Evolutionary conservation across 2,888 invertebrate species (phyloP), one percentile per base, ranked within the genome.

Genomic region (Heliconius sara): DNA sequence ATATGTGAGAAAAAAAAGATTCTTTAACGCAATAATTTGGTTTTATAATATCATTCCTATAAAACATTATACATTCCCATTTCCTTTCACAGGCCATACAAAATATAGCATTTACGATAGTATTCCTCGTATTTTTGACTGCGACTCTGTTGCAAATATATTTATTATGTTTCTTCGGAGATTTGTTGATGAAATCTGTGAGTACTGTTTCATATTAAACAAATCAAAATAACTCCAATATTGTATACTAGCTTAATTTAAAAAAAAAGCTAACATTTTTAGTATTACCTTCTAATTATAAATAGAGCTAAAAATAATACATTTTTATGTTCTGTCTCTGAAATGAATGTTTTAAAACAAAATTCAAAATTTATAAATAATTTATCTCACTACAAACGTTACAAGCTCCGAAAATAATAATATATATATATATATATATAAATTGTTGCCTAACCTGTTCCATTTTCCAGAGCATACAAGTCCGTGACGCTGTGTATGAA

Each of bases 151-250:
- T 90, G 25, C 93, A 93, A 84, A 89, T 91, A 77, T 93, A 87
- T 80, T 89, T 91, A 34, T 78, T 93, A 0, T 93, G 93, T 78
- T 90, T 88, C 84, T 93, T 91, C 66, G 93, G 91, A 0, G 91
- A 93, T 83, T 85, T 91, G 79, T 79, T 93, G 4, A 89, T 87
- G 87, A 85, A 85, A 75, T 87, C 92, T 83, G 93, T 93, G 87
- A 86, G 84, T 39, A 9, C 7, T 57, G 43, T 65, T 47, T 47
- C 10, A 19, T 52, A 52, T 19, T 52, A 52, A 52, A 7, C 6
- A 22, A 19, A 19, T 13, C 43, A 3, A 47, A 47, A 47, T 47
- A 47, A 47, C 3, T 13, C 0, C 13, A 47, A 47, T 47, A 47
- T 47, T 47, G 4, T 13, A 47, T 47, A 47, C 43, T 43, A 9